Evolutionary conservation across 2,113 vertebrate species (phyloP).

Genomic region (Rhombomys opimus): DNA sequence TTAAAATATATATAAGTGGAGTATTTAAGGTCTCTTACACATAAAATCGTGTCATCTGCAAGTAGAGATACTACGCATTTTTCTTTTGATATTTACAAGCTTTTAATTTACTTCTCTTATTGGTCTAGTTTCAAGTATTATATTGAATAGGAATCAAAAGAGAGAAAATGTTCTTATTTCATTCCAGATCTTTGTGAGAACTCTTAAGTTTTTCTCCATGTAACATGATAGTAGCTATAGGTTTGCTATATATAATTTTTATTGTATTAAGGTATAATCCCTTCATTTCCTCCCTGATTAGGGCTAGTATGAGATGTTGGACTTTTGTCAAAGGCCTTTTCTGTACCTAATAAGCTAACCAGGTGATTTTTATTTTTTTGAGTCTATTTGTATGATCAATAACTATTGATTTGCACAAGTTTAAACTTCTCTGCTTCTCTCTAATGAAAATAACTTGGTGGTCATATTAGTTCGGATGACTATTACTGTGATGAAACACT

Average conservation of each 20-base stretch:
- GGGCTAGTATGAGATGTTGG: not conserved
- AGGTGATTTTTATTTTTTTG: not conserved
- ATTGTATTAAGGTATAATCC: not conserved
- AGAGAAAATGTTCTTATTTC: not conserved
- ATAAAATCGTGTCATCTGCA: not conserved
- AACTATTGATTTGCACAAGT: not conserved
- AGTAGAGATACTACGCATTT: not conserved
- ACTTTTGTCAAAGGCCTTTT: not conserved
- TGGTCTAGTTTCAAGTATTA: not conserved
- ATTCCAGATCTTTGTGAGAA: not conserved
- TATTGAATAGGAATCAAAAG: not conserved
- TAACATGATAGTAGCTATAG: not conserved
- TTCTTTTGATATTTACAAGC: not conserved
- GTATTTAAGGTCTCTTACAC: not conserved
- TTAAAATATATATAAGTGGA: not conserved
- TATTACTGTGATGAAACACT: not conserved
- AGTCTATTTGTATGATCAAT: not conserved
- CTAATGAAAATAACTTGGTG: not conserved
- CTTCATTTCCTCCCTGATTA: not conserved
- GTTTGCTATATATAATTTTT: not conserved
- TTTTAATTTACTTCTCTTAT: not conserved
- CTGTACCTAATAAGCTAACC: not conserved
- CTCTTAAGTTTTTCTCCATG: not conserved
- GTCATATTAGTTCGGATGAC: not conserved
- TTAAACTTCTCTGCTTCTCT: not conserved